Base-by-base conservation (phyloP, 1,140 invertebrate genomes). In the Papilio dardanus region DNA sequence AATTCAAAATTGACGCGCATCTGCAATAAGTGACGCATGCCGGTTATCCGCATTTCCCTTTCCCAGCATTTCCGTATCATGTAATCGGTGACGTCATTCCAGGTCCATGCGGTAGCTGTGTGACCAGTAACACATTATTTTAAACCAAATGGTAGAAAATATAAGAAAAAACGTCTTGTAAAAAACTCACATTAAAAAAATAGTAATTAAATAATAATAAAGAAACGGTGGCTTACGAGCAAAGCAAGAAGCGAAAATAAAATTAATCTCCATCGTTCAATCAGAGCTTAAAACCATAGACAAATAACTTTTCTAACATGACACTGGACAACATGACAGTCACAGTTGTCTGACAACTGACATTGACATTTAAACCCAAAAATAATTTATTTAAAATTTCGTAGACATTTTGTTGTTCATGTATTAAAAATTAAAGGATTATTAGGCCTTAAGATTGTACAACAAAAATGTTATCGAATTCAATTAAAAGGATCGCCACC, bases 1-100 rank as follows among this genome's bases (percentile, higher is more conserved):
- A 77, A 69, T 80, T 86, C 86, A 82, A 80, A 84, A 88, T 85
- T 84, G 77, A 77, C 86, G 88, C 86, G 86, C 86, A 88, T 89
- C 88, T 87, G 88, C 88, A 89, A 78, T 88, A 58, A 58, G 54
- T 58, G 85, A 85, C 75, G 82, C 76, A 81, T 78, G 76, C 62
- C 80, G 78, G 50, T 73, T 66, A 50, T 75, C 54, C 54, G 54
- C 54, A 58, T 58, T 58, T 58, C 54, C 54, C 21, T n/a, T n/a
- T 42, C 40, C 40, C 40, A n/a, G 40, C 14, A 42, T 42, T 42
- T 46, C 42, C 50, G 50, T 24, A 58, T 58, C 10, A 58, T 16
- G 28, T 24, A 14, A 58, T 24, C 54, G 54, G 35, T 78, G 76
- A 81, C 77, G 79, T 81, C 75, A 81, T 75, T 28, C 3, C 10